phyloP scores from a whole-genome alignment of 2,113 vertebrate species.

The Porphyrio hochstetteri region DNA sequence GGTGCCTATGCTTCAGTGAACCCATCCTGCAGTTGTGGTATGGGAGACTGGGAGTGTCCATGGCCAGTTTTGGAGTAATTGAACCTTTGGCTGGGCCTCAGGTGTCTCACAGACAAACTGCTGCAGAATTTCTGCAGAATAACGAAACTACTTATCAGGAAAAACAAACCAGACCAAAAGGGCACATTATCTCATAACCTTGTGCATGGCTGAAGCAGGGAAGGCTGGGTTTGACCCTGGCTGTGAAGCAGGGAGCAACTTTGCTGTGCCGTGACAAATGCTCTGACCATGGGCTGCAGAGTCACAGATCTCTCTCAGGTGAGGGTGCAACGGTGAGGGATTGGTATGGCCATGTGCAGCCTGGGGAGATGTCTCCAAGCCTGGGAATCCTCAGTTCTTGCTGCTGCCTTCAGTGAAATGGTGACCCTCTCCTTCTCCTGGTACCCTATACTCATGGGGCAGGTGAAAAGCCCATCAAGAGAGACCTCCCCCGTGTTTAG shows the following conservation, averaged over 20 bases:
- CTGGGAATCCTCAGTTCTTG: rapidly evolving
- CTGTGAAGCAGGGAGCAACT: background rate
- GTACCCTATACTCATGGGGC: background rate
- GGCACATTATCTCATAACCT: background rate
- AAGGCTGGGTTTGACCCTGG: background rate
- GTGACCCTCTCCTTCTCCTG: background rate
- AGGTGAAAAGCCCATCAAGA: background rate
- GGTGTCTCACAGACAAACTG: background rate
- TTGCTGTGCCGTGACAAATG: rapidly evolving
- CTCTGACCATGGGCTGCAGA: background rate
- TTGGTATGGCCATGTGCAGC: too few species aligned
- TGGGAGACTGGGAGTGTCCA: background rate
- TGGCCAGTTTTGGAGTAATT: background rate
- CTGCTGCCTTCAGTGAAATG: background rate
- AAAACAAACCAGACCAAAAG: background rate
- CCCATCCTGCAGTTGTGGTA: background rate
- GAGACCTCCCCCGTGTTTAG: background rate
- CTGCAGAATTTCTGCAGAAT: background rate
- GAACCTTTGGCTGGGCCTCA: background rate
- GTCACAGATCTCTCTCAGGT: background rate
- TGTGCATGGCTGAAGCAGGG: background rate
- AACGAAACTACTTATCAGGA: background rate
- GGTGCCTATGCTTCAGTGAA: background rate
- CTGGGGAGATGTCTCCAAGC: background rate
- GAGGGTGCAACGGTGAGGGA: background rate